Conservation (phyloP, 2,888 invertebrate species). For the Scaptomyza cyrtandrae region DNA sequence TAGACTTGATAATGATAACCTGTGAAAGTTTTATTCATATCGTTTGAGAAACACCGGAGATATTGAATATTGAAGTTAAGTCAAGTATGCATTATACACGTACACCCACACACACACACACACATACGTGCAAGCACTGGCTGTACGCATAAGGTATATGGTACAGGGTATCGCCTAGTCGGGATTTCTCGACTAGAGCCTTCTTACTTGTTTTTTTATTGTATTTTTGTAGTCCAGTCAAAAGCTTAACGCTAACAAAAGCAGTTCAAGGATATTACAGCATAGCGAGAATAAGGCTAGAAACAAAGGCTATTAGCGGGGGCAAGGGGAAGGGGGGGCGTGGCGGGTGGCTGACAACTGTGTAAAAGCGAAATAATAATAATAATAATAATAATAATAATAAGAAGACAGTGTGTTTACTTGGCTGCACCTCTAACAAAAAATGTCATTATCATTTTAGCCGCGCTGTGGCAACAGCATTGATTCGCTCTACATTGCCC, state of each 20-base stretch:
- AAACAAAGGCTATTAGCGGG: slow-evolving; percentile 17
- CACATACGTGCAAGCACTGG: no score
- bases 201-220: no score
- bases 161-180: no score
- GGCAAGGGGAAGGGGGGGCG: background rate
- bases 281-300: slow-evolving; percentile 28
- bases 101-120: no score
- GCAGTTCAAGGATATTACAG: slow-evolving; percentile 72
- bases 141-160: no score
- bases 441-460: slow-evolving; percentile 72
- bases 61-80: no score
- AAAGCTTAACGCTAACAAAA: slow-evolving; percentile 48
- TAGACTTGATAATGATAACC: no score
- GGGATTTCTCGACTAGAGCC: no score
- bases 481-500: slow-evolving; percentile 35
- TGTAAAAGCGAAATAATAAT: background rate
- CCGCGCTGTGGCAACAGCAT: slow-evolving; percentile 35
- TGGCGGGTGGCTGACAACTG: background rate
- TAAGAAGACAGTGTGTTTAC: slow-evolving; percentile 6
- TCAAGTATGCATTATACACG: no score
- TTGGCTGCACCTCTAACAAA: slow-evolving; percentile 30
- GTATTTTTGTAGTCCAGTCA: slow-evolving; percentile 5
- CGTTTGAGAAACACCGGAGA: no score
- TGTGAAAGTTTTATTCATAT: no score
- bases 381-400: background rate